Percentiles rank a stretch among this genome's conserved stretches.
Conservation (phyloP, 1,140 invertebrate species). For the Aphelenchoides avenae region DNA sequence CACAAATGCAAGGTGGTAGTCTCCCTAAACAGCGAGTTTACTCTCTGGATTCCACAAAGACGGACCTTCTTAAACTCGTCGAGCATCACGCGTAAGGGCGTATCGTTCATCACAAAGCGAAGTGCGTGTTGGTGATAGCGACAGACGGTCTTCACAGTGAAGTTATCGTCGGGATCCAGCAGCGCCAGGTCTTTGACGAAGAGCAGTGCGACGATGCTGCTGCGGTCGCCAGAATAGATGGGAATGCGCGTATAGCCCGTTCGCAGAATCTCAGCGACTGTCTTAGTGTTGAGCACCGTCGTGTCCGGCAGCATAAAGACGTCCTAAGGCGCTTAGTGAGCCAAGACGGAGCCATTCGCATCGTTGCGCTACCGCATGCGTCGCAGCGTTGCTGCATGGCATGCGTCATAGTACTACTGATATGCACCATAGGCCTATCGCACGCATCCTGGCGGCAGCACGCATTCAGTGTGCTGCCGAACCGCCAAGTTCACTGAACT, state of each 20-base stretch:
- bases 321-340: too few species aligned
- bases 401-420: too few species aligned
- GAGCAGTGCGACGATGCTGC: slow-evolving; percentile 82
- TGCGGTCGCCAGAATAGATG: slow-evolving; percentile 70
- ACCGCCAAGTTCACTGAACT: too few species aligned
- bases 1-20: neutral
- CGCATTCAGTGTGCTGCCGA: too few species aligned
- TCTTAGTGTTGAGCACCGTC: slow-evolving; percentile 62
- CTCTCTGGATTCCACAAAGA: slow-evolving; percentile 47
- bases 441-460: too few species aligned
- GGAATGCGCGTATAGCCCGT: slow-evolving; percentile 87
- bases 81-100: slow-evolving; percentile 92
- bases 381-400: too few species aligned
- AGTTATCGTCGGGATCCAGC: too few species aligned
- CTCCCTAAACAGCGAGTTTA: slow-evolving; percentile 11
- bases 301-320: too few species aligned
- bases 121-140: slow-evolving; percentile 92
- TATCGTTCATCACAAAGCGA: slow-evolving; percentile 90
- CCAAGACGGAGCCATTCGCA: too few species aligned
- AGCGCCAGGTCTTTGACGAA: slow-evolving; percentile 95
- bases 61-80: slow-evolving; percentile 76
- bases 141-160: too few species aligned
- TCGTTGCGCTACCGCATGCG: too few species aligned
- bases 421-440: too few species aligned
- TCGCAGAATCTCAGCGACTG: slow-evolving; percentile 87